Evolutionary conservation across 2,113 vertebrate species (phyloP).

Genomic region (Helogale parvula): DNA sequence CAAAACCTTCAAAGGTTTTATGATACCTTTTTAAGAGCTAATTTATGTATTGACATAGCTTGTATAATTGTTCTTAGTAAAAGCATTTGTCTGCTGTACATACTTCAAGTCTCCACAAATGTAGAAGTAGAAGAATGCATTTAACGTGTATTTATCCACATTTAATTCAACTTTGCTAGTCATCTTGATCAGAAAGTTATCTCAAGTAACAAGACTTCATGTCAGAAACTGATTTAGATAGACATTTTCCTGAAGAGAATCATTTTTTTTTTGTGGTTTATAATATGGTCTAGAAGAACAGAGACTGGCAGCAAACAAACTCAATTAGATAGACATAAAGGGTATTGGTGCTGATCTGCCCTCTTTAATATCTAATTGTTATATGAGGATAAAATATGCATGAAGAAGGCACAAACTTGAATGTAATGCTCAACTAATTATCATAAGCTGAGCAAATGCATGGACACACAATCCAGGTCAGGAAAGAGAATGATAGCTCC

Average conservation of each 20-base stretch:
- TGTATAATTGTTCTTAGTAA: not conserved
- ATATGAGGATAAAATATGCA: not conserved
- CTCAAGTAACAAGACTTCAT: not conserved
- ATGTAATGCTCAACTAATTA: not conserved
- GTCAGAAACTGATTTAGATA: not conserved
- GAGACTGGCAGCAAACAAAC: not conserved
- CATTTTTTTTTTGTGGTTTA: constrained; percentile 27
- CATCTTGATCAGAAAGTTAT: not conserved
- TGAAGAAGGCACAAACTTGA: not conserved
- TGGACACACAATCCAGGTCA: not conserved
- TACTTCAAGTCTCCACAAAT: not conserved
- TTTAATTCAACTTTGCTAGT: not conserved
- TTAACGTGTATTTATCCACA: not conserved
- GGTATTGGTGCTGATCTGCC: not conserved
- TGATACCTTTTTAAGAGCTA: not conserved
- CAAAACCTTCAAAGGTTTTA: not conserved
- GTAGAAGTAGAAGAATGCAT: not conserved
- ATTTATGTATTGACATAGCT: not conserved
- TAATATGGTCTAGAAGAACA: not conserved
- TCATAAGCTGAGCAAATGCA: not conserved
- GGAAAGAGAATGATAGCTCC: not conserved
- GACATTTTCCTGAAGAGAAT: not conserved
- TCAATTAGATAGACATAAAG: not conserved
- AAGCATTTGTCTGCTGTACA: not conserved
- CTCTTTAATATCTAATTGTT: not conserved